phyloP scores from a whole-genome alignment of 2,888 invertebrate genomes.

The Cephus rjabovi region DNA sequence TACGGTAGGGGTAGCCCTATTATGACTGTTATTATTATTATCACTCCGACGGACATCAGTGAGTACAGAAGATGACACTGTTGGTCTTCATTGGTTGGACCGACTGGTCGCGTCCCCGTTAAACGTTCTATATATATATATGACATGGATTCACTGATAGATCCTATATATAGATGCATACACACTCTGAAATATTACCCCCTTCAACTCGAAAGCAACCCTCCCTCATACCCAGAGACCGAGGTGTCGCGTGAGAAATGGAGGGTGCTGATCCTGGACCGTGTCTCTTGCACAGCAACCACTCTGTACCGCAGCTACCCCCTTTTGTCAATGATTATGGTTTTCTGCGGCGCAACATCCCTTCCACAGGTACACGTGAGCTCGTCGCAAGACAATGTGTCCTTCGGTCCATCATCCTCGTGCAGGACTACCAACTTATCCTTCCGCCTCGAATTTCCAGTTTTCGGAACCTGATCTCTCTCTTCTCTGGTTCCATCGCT shows the following conservation, averaged over 20 bases:
- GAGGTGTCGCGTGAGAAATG: constrained; percentile 53
- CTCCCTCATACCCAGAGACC: constrained; percentile 1
- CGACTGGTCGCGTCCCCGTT: neutral
- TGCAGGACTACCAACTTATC: neutral
- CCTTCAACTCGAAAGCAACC: neutral
- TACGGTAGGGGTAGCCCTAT: neutral
- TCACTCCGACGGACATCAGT: neutral
- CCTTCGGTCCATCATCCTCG: neutral
- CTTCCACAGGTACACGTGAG: neutral
- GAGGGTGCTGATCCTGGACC: constrained; percentile 25
- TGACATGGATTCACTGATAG: neutral
- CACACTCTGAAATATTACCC: neutral
- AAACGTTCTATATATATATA: neutral
- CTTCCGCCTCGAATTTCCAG: neutral
- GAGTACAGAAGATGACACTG: constrained; percentile 2
- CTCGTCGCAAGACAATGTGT: neutral
- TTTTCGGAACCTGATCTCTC: neutral
- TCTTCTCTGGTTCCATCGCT: constrained; percentile 16
- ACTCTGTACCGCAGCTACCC: constrained; percentile 24
- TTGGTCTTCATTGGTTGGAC: neutral
- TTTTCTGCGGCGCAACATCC: constrained; percentile 31
- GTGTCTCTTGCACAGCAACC: constrained; percentile 16
- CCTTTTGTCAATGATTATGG: constrained; percentile 41
- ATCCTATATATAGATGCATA: neutral
- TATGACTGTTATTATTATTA: neutral